These are phyloP conservation scores for Protosalanx chinensis DNA, from an alignment of 2,797 vertebrate genomes.

Conservation along the genomic window DNA sequence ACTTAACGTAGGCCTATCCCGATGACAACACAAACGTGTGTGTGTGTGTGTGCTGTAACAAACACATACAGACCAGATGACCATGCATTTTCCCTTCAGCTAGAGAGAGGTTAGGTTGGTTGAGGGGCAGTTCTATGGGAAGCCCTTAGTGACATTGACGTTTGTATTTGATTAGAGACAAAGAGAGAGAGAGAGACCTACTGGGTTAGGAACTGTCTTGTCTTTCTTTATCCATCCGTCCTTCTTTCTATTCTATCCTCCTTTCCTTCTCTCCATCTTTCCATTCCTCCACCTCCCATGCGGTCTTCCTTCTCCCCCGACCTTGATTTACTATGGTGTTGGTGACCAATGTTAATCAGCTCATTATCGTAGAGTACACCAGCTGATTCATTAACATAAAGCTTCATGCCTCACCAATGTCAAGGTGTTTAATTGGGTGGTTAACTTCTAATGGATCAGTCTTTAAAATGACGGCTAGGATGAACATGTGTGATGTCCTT, in stretches of 20 bases:
- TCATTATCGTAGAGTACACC: constrained; percentile 14
- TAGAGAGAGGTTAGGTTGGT: neutral
- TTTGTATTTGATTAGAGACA: too few species aligned
- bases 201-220: too few species aligned
- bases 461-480: constrained; percentile 33
- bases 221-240: too few species aligned
- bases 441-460: constrained; percentile 43
- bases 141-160: too few species aligned
- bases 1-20: too few species aligned
- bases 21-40: neutral
- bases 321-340: constrained; percentile 11
- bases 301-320: neutral
- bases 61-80: neutral
- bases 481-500: neutral
- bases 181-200: too few species aligned
- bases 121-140: too few species aligned
- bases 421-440: constrained; percentile 24
- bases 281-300: neutral
- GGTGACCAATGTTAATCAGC: constrained; percentile 16
- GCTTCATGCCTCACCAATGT: constrained; percentile 30
- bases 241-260: neutral
- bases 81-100: neutral
- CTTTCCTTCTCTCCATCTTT: constrained; percentile 3
- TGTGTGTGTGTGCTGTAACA: constrained; percentile 3
- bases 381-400: constrained; percentile 37